Percentiles rank a stretch among this genome's conserved stretches.
Conservation (phyloP, 2,797 vertebrate species). For the Gambelia wislizenii region DNA sequence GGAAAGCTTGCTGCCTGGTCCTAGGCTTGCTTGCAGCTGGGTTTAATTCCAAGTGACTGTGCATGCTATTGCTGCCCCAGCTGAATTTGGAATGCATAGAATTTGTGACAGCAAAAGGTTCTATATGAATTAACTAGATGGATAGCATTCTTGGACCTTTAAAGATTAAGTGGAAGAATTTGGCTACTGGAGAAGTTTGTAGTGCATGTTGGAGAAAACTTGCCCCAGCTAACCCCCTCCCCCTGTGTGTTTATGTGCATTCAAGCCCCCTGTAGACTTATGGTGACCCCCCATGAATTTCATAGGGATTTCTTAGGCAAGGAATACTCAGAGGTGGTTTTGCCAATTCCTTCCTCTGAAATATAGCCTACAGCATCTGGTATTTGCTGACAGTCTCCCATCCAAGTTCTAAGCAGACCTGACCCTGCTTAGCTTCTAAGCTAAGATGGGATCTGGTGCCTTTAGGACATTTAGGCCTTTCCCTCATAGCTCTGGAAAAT, state of each 20-base stretch:
- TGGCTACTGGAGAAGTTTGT: neutral
- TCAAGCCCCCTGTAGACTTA: too few relatives aligned
- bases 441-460: too few relatives aligned
- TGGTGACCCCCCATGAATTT: too few relatives aligned
- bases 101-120: neutral
- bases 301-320: too few relatives aligned
- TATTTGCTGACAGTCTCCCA: too few relatives aligned
- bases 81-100: neutral
- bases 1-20: neutral
- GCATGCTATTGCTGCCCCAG: neutral
- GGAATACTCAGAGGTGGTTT: too few relatives aligned
- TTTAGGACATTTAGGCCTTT: neutral
- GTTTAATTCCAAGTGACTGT: neutral
- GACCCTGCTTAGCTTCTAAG: too few relatives aligned
- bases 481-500: neutral
- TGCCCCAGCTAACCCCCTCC: neutral
- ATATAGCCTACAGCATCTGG: too few relatives aligned
- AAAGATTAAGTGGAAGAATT: neutral
- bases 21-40: neutral
- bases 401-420: too few relatives aligned
- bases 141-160: neutral
- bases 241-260: too few relatives aligned
- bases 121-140: neutral
- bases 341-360: too few relatives aligned
- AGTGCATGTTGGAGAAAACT: neutral